Percentiles rank a stretch among this genome's conserved stretches.
These are phyloP conservation scores for Bufotes viridis DNA, from an alignment of 2,797 vertebrate genomes.

Conservation along the genomic window DNA sequence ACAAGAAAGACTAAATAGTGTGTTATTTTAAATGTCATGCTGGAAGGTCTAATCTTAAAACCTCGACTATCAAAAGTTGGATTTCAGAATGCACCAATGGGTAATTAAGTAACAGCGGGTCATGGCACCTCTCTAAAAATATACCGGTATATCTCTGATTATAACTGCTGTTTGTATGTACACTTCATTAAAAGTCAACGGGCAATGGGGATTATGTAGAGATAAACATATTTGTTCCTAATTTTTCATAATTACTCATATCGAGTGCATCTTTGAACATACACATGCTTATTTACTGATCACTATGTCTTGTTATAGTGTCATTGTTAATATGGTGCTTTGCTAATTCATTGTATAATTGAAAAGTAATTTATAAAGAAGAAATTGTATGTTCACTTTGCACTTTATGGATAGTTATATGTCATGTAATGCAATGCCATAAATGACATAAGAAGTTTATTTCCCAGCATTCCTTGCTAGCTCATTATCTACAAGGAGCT, in stretches of 20 bases:
- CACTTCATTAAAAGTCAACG: slow-evolving; percentile 1
- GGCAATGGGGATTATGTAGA: neutral
- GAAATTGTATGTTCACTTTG: neutral
- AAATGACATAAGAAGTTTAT: no score
- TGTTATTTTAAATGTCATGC: slow-evolving; percentile 1
- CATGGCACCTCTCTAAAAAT: neutral
- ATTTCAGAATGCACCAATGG: neutral
- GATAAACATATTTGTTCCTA: neutral
- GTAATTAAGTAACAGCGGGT: neutral
- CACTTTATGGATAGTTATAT: neutral
- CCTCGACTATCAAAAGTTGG: neutral
- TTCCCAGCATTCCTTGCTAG: no score
- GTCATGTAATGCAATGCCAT: no score
- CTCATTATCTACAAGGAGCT: no score
- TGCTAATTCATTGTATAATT: neutral
- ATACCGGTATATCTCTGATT: neutral
- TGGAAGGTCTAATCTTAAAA: neutral
- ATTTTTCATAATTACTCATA: neutral
- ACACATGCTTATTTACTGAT: neutral
- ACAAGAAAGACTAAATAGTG: neutral
- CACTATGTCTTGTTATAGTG: neutral
- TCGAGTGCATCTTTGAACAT: neutral
- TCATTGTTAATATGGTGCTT: neutral
- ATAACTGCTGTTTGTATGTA: neutral
- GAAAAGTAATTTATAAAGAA: slow-evolving; percentile 2